Evolutionary conservation across 1,140 invertebrate species (phyloP), one percentile per base, ranked within the genome.

Genomic region (Zelostemma sp.): DNA sequence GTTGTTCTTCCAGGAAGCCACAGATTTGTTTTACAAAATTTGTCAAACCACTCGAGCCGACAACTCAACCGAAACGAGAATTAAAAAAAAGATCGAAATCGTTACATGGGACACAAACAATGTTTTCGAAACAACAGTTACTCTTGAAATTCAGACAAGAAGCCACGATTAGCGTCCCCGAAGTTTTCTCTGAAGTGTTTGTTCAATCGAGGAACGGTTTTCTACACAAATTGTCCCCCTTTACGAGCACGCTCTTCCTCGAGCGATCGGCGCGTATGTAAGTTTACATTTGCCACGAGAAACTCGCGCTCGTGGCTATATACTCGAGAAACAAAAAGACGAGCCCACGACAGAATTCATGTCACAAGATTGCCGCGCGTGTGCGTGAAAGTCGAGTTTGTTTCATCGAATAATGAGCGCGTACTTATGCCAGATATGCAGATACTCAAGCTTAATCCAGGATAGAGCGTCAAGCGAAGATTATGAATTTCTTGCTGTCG

Each of bases 381-480:
- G 31, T 68, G 55, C 49, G 40, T 68, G 65, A 62, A 68, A 62
- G 48, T 68, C 5, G 35, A 40, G 15, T 41, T 45, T 25, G 40
- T 66, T 40, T 58, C 35, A 11, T 25, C 35, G 35, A 11, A 51
- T 35, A 38, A 11, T 21, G 16, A 25, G 38, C 53, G 47, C 51
- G 55, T 21, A 49, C 60, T 65, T 70, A 66, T 47, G 55, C 41
- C 53, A 28, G 61, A 58, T 62, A 66, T 48, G 63, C 31, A 58
- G 58, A 67, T 55, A 62, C 54, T 71, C 55, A 45, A 63, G 56
- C 56, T 71, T 71, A 71, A 72, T 67, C 66, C 67, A 50, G 58
- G 51, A 68, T 59, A 47, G 65, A 49, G 17, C 41, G 18, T 45
- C 53, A 28, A 41, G 45, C 25, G 18, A 58, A 47, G 50, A 49